Base-by-base conservation (phyloP, 2,797 vertebrate genomes). In the Enteromius anoplus region DNA sequence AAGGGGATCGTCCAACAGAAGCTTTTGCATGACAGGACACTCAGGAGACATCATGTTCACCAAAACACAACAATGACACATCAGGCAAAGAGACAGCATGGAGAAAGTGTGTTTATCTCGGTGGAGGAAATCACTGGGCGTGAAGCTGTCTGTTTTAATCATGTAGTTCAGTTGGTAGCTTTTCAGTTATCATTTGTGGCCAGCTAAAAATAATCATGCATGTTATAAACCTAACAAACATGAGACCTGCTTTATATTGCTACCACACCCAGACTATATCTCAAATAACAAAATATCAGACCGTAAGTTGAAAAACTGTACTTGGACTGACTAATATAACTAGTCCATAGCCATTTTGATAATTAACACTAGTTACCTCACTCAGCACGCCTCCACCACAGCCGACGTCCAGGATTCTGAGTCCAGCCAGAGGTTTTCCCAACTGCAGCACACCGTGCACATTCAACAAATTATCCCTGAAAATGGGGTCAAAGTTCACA, bases 361-460 rank as follows among this genome's bases (percentile, higher is more conserved):
- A 29, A 45, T 81, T 66, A 45, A 71, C 29, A 69, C 3, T 47
- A 23, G 2, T 77, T 93, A 99, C 98, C 95, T 99, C 98, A 80
- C 96, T 93, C 65, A 99, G 93, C 73, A 99, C 88, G 26, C 98
- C 98, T 80, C 98, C 97, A 0, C 98, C 98, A 69, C 97, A 99
- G 90, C 98, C 98, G 29, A 99, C 93, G 0, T 99, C 98, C 23
- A 99, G 94, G 85, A 99, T 94, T 86, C 90, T 93, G 78, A 97
- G 87, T 65, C 95, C 96, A 87, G 92, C 90, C 21, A 99, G 94
- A 3, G 97, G 97, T 78, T 89, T 95, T 78, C 96, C 97, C 12
- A 90, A 89, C 32, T 94, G 91, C 42, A 85, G 93, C n/a, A 87
- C 86, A 88, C 87, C 88, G 70, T 93, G 93, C 84, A 91, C 88